Evolutionary conservation across 2,113 vertebrate genomes (phyloP).

Genomic region (Bujurquina vittata): DNA sequence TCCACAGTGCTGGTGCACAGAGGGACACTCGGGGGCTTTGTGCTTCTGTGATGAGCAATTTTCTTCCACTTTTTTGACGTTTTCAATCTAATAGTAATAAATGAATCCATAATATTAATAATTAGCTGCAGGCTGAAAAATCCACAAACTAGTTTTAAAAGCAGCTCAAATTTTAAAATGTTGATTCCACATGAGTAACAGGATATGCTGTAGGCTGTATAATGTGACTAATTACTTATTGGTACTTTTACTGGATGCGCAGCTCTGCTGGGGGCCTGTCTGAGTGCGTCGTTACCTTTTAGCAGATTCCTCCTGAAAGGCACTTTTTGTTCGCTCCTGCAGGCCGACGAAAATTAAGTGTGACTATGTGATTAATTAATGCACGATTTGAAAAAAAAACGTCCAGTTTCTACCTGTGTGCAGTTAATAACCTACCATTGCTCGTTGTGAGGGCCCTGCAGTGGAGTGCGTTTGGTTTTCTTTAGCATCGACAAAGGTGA

Average conservation of each 20-base stretch:
- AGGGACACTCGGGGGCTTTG: too few relatives aligned
- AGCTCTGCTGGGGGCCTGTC: neutral
- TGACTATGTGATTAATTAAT: neutral
- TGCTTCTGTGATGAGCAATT: too few relatives aligned
- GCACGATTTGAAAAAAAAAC: neutral
- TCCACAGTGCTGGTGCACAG: too few relatives aligned
- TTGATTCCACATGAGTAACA: neutral
- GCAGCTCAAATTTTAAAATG: neutral
- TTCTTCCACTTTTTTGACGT: too few relatives aligned
- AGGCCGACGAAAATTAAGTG: conserved; percentile 5
- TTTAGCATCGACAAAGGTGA: conserved; percentile 78
- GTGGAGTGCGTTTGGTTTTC: conserved; percentile 70
- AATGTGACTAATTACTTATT: neutral
- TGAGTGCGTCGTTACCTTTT: conserved; percentile 55
- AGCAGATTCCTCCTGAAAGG: conserved; percentile 51
- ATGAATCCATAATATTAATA: too few relatives aligned
- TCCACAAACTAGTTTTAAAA: too few relatives aligned
- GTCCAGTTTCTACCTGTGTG: neutral
- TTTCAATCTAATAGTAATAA: too few relatives aligned
- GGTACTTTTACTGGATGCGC: neutral
- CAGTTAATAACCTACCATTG: conserved; percentile 42
- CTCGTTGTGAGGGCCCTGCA: conserved; percentile 37
- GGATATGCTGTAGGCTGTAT: neutral
- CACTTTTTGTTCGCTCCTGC: conserved; percentile 49
- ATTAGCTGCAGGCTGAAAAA: too few relatives aligned